phyloP scores from a whole-genome alignment of 2,113 vertebrate genomes.

The Passer montanus region DNA sequence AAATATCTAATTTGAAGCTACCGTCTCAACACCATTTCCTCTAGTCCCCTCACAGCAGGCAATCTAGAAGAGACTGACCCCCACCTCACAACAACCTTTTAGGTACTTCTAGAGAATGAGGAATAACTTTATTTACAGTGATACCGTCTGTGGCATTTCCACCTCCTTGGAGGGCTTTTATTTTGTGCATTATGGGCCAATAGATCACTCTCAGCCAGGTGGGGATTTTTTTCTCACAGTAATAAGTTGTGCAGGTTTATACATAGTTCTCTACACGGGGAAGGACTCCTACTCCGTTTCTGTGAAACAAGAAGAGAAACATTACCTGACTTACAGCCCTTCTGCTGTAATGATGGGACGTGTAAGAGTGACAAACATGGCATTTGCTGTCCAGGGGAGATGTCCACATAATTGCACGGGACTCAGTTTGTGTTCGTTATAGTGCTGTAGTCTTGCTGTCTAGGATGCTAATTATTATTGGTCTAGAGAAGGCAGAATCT shows the following conservation, averaged over 20 bases:
- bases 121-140: background rate
- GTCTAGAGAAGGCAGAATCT: background rate
- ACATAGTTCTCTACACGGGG: rapidly evolving
- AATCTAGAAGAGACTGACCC: too few species aligned
- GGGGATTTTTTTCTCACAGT: background rate
- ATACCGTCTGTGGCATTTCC: background rate
- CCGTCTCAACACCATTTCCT: background rate
- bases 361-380: background rate
- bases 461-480: background rate
- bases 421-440: rapidly evolving
- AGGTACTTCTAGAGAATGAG: background rate
- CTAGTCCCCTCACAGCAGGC: too few species aligned
- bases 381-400: background rate
- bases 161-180: background rate
- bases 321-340: background rate
- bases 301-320: background rate
- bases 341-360: background rate
- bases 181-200: background rate
- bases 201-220: background rate
- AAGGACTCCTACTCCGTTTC: background rate
- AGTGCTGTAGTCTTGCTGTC: background rate
- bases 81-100: rapidly evolving
- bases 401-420: background rate
- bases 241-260: background rate
- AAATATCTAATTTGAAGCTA: background rate